Evolutionary conservation across 2,797 vertebrate species (phyloP), one percentile per base, ranked within the genome.

Genomic region (Thalassophryne amazonica): DNA sequence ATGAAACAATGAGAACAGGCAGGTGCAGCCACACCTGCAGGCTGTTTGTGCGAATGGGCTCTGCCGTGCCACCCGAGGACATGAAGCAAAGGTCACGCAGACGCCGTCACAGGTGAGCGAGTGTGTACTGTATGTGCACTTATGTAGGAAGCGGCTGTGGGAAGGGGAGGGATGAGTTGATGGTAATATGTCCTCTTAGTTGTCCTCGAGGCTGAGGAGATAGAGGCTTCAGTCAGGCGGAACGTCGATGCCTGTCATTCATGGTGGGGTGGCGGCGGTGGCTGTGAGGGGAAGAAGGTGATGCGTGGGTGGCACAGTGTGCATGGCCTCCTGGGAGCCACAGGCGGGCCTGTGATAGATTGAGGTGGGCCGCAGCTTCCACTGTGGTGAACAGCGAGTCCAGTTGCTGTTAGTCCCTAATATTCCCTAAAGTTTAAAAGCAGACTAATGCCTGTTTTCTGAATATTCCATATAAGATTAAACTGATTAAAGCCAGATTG

Each of bases 221-320:
- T 77, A 78, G 78, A 73, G 64, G 68, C 63, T 68, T 56, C 83
- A 78, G 67, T 80, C 84, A 87, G 69, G 86, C 50, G 53, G 79
- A 89, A 89, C 88, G n/a, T 60, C 39, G 83, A 91, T 50, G 79
- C 71, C 85, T 91, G 89, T 88, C 89, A 88, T 78, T 91, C 84
- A 90, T 41, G 60, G 63, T 9, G 15, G 49, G 71, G 27, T 22
- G 51, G 68, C 11, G 31, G 14, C n/a, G 49, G 33, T 16, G 39
- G 40, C 4, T 25, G 47, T 11, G 21, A 30, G 23, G 8, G 52
- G 30, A 22, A 29, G 35, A 22, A 51, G 66, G 60, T 45, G 62
- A 63, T 1, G 33, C 3, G 25, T 45, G 35, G 50, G 62, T 49
- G 62, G 56, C 34, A 28, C 34, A 23, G 50, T 60, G 61, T 68